Percentiles rank a stretch among this genome's conserved stretches.
Evolutionary conservation across 92 coral and sea anemone genomes (phyloP).

Genomic region (Zoanthus solanderi): DNA sequence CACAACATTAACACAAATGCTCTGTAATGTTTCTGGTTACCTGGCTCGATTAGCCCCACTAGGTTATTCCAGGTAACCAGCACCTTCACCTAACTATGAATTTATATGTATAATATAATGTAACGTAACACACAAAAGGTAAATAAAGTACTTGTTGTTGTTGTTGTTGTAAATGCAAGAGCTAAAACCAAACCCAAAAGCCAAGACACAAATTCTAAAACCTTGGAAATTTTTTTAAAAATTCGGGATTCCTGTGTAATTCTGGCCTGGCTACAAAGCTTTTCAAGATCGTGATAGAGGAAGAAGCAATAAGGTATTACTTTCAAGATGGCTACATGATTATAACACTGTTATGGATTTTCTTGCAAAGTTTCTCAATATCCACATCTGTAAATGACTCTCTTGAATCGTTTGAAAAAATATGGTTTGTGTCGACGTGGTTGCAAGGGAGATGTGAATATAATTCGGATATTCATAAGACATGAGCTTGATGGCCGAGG

Average conservation of each 20-base stretch:
- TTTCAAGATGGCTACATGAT: slow-evolving; percentile 27
- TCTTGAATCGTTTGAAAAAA: slow-evolving; percentile 15
- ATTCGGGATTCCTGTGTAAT: background rate
- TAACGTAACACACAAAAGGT: no score
- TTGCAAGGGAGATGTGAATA: slow-evolving; percentile 25
- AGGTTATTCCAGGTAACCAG: no score
- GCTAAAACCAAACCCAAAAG: background rate
- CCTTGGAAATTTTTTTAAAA: background rate
- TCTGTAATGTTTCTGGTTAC: no score
- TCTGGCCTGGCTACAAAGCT: background rate
- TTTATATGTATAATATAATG: no score
- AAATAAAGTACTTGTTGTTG: no score
- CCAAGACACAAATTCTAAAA: background rate
- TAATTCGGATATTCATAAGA: slow-evolving; percentile 6
- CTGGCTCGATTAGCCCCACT: no score
- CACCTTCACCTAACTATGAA: no score
- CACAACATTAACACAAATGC: no score
- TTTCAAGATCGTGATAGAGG: slow-evolving; percentile 24
- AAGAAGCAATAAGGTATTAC: slow-evolving; percentile 30
- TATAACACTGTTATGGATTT: slow-evolving; percentile 27
- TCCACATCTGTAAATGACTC: slow-evolving; percentile 20
- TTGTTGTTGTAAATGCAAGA: no score
- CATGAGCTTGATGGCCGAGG: slow-evolving; percentile 34
- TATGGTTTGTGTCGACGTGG: slow-evolving; percentile 44
- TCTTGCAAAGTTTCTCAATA: slow-evolving; percentile 35